These are phyloP conservation scores for Standfussiana lucernea DNA, from an alignment of 2,888 invertebrate genomes.

Conservation along the genomic window DNA sequence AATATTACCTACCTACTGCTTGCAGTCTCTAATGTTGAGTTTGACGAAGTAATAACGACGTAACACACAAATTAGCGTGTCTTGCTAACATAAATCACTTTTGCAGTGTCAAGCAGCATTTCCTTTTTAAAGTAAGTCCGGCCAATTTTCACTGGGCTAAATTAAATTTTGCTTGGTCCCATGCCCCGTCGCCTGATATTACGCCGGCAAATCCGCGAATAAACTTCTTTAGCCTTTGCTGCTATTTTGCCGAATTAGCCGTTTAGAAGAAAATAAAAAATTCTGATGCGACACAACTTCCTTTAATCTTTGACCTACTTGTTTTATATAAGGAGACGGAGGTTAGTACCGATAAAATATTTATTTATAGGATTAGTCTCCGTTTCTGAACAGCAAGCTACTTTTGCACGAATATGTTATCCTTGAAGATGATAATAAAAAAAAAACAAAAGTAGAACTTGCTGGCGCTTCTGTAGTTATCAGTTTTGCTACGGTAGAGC, in stretches of 20 bases:
- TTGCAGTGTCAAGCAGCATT: constrained; percentile 56
- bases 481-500: no score
- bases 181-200: constrained; percentile 66
- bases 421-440: constrained; percentile 18
- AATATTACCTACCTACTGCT: neutral
- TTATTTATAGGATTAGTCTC: constrained; percentile 32
- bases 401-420: constrained; percentile 34
- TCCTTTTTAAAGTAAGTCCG: constrained; percentile 59
- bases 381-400: constrained; percentile 6
- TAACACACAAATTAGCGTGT: constrained; percentile 31
- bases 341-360: constrained; percentile 39
- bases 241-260: constrained; percentile 62
- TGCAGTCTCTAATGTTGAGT: neutral
- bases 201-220: constrained; percentile 62
- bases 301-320: constrained; percentile 60
- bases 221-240: constrained; percentile 66
- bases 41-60: neutral
- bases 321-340: constrained; percentile 25
- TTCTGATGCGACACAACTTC: constrained; percentile 45
- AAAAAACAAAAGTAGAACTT: neutral
- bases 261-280: constrained; percentile 54
- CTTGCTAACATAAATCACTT: constrained; percentile 58
- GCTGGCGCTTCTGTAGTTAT: no score
- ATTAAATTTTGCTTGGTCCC: constrained; percentile 71
- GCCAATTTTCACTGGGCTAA: constrained; percentile 66